Evolutionary conservation across 2,113 vertebrate genomes (phyloP).

Genomic region (Ranitomeya imitator): DNA sequence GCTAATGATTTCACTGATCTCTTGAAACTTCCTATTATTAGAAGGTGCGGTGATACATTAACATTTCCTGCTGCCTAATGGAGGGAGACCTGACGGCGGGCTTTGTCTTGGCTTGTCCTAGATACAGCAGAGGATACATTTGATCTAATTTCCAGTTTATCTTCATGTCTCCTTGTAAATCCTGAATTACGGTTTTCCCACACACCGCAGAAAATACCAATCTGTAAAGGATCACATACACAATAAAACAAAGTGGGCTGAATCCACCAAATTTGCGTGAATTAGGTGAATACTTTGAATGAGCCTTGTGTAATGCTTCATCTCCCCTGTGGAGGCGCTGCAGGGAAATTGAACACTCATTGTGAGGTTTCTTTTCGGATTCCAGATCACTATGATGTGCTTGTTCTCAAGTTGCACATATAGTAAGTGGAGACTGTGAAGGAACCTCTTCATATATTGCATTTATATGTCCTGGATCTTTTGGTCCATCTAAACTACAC

Average conservation of each 20-base stretch:
- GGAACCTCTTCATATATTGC: too few relatives aligned
- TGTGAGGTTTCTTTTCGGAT: neutral
- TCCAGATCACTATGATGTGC: neutral
- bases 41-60: constrained; percentile 32
- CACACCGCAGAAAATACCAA: neutral
- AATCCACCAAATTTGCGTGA: too few relatives aligned
- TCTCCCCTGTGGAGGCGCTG: neutral
- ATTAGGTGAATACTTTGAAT: neutral
- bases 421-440: too few relatives aligned
- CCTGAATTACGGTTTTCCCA: neutral
- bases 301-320: neutral
- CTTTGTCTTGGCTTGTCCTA: constrained; percentile 13
- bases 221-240: neutral
- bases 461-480: neutral
- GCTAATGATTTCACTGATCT: neutral
- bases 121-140: neutral
- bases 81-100: neutral
- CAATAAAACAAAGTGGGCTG: too few relatives aligned
- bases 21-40: neutral
- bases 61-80: constrained; percentile 25
- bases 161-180: neutral
- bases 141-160: neutral
- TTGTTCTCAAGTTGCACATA: neutral
- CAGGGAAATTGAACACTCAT: neutral
- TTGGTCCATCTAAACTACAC: neutral